These are phyloP conservation scores for Lepus townsendii DNA, from an alignment of 2,797 vertebrate genomes.

Conservation along the genomic window DNA sequence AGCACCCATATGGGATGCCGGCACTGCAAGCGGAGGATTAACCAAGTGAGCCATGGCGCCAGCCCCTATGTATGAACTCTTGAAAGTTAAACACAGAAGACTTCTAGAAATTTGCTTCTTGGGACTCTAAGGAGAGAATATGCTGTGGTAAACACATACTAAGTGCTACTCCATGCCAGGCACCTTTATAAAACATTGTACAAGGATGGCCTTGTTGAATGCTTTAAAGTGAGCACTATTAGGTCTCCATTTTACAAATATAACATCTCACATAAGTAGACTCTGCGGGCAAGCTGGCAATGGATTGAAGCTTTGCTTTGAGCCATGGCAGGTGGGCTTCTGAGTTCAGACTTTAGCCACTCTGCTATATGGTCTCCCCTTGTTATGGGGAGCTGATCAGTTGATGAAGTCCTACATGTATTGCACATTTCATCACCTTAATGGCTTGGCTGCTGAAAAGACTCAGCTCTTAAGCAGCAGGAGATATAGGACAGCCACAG, in stretches of 20 bases:
- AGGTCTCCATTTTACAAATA: not conserved
- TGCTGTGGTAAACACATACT: not conserved
- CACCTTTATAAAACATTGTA: not conserved
- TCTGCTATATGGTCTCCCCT: not conserved
- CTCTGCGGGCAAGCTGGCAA: not conserved
- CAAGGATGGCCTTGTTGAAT: not conserved
- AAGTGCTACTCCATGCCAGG: not conserved
- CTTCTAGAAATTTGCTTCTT: not conserved
- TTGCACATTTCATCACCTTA: not conserved
- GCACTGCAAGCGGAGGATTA: no score
- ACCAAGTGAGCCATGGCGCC: no score
- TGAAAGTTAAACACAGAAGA: constrained; percentile 13
- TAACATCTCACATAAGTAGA: not conserved
- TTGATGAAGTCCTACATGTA: not conserved
- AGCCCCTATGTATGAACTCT: not conserved
- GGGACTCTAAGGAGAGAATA: not conserved
- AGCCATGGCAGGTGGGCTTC: not conserved
- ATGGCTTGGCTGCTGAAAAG: not conserved
- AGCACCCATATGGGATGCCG: no score
- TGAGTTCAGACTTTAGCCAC: not conserved
- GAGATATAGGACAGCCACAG: not conserved
- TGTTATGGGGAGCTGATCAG: not conserved
- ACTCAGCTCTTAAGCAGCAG: not conserved
- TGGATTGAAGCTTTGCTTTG: not conserved
- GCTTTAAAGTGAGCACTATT: not conserved